Evolutionary conservation across 2,113 vertebrate genomes (phyloP), one percentile per base, ranked within the genome.

Genomic region (Halichoeres trimaculatus): DNA sequence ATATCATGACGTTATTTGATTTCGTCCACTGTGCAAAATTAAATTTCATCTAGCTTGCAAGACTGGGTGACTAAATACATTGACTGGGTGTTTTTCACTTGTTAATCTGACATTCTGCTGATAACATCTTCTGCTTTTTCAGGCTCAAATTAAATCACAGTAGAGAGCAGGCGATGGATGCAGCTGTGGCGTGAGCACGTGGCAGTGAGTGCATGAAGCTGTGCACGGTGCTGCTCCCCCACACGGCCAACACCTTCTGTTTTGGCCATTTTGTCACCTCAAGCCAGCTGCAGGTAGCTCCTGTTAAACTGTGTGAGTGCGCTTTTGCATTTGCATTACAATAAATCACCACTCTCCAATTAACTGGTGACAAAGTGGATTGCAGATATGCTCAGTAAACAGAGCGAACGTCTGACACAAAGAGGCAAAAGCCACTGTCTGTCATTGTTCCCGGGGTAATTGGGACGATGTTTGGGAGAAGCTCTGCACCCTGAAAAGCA

Each of bases 311-410:
- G 71, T 77, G 76, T 70, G 87, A 90, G 80, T 77, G 65, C 51
- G 72, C 53, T 67, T 20, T 45, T 26, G 24, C 48, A 89, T 92
- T 91, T 90, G 72, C 90, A 93, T 92, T 24, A 85, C 52, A 93
- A 89, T 90, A 80, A 78, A 69, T 71, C 74, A 22, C 59, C 47
- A 55, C 82, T 83, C 74, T 73, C 89, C 90, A 93, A 93, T 93
- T 93, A 93, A 88, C 78, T 83, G 76, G 58, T 74, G 89, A 90
- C 84, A 81, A 79, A 75, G 87, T 86, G 86, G 81, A 79, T 79
- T 43, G 84, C 71, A 69, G 88, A 70, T 80, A 69, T 51, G 58
- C 66, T 76, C 68, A 83, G 85, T 76, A 92, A 92, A 91, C 85
- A 89, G 3, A 51, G 66, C 24, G 53, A 79, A 85, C 53, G 65